Percentiles rank a stretch among this genome's conserved stretches.
Conservation (phyloP, 2,888 invertebrate genomes). For the Leptogaster cylindrica region DNA sequence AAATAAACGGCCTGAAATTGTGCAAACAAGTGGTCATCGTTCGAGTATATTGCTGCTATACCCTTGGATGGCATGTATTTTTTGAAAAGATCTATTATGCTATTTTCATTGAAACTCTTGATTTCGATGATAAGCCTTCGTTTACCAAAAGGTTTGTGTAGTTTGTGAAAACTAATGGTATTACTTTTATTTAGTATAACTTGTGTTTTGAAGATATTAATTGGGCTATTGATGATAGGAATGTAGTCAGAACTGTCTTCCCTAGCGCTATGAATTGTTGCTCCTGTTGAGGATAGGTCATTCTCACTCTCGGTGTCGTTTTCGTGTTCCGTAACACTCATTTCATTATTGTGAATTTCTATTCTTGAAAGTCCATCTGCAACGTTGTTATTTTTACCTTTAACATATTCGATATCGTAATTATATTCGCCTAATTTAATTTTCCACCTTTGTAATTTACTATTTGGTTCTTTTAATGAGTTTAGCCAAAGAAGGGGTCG, state of each 20-base stretch:
- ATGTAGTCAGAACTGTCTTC: constrained; percentile 25
- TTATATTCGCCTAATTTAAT: too few species aligned
- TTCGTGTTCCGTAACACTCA: not conserved
- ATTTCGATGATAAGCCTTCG: constrained; percentile 37
- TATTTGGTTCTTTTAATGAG: too few species aligned
- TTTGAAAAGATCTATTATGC: not conserved
- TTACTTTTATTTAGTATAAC: constrained; percentile 36
- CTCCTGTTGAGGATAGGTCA: not conserved
- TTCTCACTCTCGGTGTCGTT: not conserved
- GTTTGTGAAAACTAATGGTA: constrained; percentile 6
- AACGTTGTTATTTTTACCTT: too few species aligned
- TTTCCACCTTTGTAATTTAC: too few species aligned
- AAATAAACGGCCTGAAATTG: too few species aligned
- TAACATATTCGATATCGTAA: too few species aligned
- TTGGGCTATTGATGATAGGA: constrained; percentile 10
- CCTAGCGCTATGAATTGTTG: constrained; percentile 33
- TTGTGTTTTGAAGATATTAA: constrained; percentile 39
- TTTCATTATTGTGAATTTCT: too few species aligned
- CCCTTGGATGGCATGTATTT: constrained; percentile 36
- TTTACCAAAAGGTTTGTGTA: constrained; percentile 18
- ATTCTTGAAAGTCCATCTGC: not conserved
- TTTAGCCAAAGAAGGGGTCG: too few species aligned
- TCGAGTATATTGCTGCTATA: constrained; percentile 34
- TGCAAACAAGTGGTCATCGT: too few species aligned
- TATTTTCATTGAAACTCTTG: constrained; percentile 23